These are phyloP conservation scores for Thereuonema tuberculata DNA, from an alignment of 1,140 invertebrate species.

Conservation along the genomic window DNA sequence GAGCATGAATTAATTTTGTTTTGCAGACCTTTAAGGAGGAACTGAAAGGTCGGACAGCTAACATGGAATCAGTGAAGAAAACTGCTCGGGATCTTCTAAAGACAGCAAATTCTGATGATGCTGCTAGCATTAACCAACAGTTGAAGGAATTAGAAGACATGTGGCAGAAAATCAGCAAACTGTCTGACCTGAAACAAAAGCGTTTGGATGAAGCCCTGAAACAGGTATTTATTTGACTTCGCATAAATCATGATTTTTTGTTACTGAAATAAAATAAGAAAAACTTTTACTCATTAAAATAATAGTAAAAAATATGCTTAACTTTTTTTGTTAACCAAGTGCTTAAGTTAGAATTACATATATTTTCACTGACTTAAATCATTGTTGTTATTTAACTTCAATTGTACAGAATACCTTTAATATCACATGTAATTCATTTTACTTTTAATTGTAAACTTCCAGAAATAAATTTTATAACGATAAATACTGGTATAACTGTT, in stretches of 20 bases:
- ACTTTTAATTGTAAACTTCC: too few species aligned
- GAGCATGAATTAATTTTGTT: too few species aligned
- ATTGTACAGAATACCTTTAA: too few species aligned
- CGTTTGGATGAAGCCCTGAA: conserved; percentile 67
- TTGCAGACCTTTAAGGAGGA: conserved; percentile 74
- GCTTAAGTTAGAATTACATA: too few species aligned
- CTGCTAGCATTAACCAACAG: conserved; percentile 59
- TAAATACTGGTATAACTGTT: too few species aligned
- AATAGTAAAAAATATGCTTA: too few species aligned
- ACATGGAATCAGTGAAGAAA: conserved; percentile 77
- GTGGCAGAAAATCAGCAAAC: conserved; percentile 67
- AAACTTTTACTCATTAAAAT: too few species aligned
- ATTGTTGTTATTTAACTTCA: too few species aligned
- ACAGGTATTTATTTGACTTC: conserved; percentile 29
- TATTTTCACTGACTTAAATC: too few species aligned
- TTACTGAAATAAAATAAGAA: background rate
- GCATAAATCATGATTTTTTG: background rate
- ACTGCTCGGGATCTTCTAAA: conserved; percentile 77
- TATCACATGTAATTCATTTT: too few species aligned
- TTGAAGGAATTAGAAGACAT: conserved; percentile 64
- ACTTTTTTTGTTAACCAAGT: too few species aligned
- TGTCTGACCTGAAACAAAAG: conserved; percentile 62
- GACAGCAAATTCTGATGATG: conserved; percentile 63
- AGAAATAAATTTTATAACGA: too few species aligned
- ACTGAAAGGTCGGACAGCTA: conserved; percentile 64